These are phyloP conservation scores for Yponomeuta evonymella DNA, from an alignment of 2,888 invertebrate species.

Conservation along the genomic window DNA sequence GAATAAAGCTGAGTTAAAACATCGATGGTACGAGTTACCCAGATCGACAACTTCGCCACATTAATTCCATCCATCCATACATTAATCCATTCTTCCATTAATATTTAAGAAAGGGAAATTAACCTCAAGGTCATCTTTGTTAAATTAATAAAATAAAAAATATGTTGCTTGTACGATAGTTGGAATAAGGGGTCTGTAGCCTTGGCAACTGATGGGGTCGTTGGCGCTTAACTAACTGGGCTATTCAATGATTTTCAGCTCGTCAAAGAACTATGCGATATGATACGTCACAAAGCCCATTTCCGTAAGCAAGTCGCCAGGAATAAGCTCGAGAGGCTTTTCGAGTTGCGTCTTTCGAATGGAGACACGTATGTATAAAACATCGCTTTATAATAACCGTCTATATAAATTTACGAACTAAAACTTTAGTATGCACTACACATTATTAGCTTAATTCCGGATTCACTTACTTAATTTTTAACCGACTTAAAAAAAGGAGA, in stretches of 20 bases:
- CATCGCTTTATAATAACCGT: not conserved
- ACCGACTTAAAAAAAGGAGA: too few relatives aligned
- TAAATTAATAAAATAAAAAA: not conserved
- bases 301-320: conserved; percentile 45
- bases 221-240: not conserved
- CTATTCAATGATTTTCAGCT: conserved; percentile 36
- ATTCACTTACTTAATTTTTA: too few relatives aligned
- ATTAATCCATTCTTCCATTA: not conserved
- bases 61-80: not conserved
- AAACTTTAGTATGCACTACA: too few relatives aligned
- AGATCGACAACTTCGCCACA: not conserved
- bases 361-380: conserved; percentile 59
- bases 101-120: too few relatives aligned
- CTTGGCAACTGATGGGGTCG: not conserved
- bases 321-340: conserved; percentile 48
- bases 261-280: conserved; percentile 53
- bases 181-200: not conserved
- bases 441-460: too few relatives aligned
- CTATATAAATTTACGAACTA: too few relatives aligned
- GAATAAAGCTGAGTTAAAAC: too few relatives aligned
- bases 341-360: conserved; percentile 55
- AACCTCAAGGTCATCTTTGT: too few relatives aligned
- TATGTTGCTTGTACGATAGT: not conserved
- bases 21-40: not conserved
- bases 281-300: conserved; percentile 45